Evolutionary conservation across 2,797 vertebrate species (phyloP), one percentile per base, ranked within the genome.

Genomic region (Xyrichtys novacula): DNA sequence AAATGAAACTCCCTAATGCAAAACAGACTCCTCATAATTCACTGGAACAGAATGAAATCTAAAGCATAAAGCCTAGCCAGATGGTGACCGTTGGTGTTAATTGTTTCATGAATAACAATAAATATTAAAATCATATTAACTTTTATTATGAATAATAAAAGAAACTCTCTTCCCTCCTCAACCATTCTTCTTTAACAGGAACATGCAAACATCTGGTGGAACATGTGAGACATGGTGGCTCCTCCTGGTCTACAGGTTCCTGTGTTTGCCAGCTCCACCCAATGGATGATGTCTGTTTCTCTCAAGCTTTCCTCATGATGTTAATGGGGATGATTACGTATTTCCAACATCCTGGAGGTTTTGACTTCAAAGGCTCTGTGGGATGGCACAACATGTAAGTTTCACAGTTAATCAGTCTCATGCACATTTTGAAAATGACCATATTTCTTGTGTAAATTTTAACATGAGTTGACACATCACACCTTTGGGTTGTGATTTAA

Each of bases 11-110:
- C 29, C 29, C 16, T 36, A 65, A 83, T 74, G 6, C 11, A 68
- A 61, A 79, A 74, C 71, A 85, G 65, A 75, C 55, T 23, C 23
- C 1, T 2, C 26, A 34, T 54, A 19, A 54, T 49, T 63, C 22
- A 63, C 26, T 47, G 32, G 23, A 59, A 50, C 29, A 57, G n/a
- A 46, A 2, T 25, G 2, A 5, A 44, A 32, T 60, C 29, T 19
- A n/a, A 64, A 58, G 7, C 26, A 15, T 23, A 12, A 11, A 26
- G 23, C 25, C 1, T 25, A 57, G 38, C 11, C 44, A 40, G 55
- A 39, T 15, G 25, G 44, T 34, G 7, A 1, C 15, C 3, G 6
- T 15, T 63, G 40, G 25, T 61, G 19, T 67, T 52, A 42, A 63
- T 48, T 63, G 26, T 53, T 49, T 9, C 0, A 8, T 68, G 32